A percentile compares a stretch with the other conserved stretches of the same genome.
phyloP scores from a whole-genome alignment of 2,888 invertebrate species.

The Drosophila mulleri region DNA sequence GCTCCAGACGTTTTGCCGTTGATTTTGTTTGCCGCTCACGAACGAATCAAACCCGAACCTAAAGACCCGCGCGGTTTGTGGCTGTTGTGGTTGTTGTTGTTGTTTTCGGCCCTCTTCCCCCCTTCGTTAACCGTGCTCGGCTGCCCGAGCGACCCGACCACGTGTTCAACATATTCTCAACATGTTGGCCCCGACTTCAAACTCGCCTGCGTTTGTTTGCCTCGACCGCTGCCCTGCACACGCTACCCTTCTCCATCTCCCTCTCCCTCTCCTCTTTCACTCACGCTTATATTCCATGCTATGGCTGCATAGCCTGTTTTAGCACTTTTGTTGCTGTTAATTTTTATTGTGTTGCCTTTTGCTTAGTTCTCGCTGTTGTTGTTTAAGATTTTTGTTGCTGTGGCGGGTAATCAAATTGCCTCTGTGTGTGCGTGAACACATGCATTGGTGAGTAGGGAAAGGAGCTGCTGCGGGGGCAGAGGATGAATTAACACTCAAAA shows the following conservation, averaged over 20 bases:
- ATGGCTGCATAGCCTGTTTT: constrained; percentile 40
- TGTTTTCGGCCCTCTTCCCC: not conserved
- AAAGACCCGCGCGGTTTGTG: constrained; percentile 1
- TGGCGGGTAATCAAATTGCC: constrained; percentile 74
- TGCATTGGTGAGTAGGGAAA: not conserved
- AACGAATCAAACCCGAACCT: constrained; percentile 12
- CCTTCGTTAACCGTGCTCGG: not conserved
- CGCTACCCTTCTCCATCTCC: constrained; percentile 1
- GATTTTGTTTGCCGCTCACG: constrained; percentile 45
- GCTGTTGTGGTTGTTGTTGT: not conserved
- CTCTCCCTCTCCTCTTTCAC: not conserved
- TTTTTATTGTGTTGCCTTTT: constrained; percentile 41
- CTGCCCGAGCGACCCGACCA: constrained; percentile 58
- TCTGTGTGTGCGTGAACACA: not conserved
- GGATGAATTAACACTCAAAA: constrained; percentile 13
- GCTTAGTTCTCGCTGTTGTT: constrained; percentile 22
- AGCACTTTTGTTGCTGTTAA: constrained; percentile 36
- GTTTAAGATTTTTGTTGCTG: constrained; percentile 35
- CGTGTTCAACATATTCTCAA: constrained; percentile 78
- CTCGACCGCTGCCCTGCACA: constrained; percentile 5
- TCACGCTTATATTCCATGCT: not conserved
- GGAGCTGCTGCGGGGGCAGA: constrained; percentile 10
- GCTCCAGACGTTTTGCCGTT: constrained; percentile 14
- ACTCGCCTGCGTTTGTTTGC: constrained; percentile 20
- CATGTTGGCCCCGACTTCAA: constrained; percentile 59